Percentiles rank a stretch among this genome's conserved stretches.
Evolutionary conservation across 2,888 invertebrate species (phyloP).

Genomic region (Campoplex capitator): DNA sequence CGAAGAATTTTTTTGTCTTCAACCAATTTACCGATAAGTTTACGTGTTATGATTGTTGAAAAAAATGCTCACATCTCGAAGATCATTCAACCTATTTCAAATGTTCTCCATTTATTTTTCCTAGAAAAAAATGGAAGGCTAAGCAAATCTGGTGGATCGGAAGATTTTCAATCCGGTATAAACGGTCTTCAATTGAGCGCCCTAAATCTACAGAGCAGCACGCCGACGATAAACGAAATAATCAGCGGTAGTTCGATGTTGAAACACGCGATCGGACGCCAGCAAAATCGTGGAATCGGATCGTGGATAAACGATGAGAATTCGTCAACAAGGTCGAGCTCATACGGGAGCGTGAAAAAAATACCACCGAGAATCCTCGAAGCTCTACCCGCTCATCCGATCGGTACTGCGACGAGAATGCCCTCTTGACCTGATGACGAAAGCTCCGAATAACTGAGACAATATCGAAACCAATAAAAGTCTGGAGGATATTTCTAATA

Average conservation of each 20-base stretch:
- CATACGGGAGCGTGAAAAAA: slow-evolving; percentile 71
- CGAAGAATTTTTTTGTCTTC: neutral
- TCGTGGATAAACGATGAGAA: slow-evolving; percentile 78
- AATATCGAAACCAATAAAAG: neutral
- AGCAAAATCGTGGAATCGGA: slow-evolving; percentile 68
- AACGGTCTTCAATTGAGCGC: slow-evolving; percentile 77
- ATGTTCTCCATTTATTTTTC: neutral
- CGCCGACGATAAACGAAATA: slow-evolving; percentile 71
- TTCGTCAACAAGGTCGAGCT: slow-evolving; percentile 34
- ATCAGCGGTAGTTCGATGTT: slow-evolving; percentile 68
- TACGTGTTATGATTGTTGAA: neutral
- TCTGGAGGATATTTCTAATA: neutral
- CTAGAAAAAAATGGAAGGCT: slow-evolving; percentile 78
- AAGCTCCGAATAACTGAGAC: neutral
- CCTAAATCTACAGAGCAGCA: slow-evolving; percentile 79
- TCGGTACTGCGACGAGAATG: slow-evolving; percentile 65
- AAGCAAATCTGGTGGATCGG: slow-evolving; percentile 82
- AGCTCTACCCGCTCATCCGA: slow-evolving; percentile 80
- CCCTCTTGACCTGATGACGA: slow-evolving; percentile 66
- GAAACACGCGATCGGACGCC: slow-evolving; percentile 64
- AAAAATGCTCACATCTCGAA: neutral
- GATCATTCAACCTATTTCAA: neutral
- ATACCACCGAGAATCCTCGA: slow-evolving; percentile 82
- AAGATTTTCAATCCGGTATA: slow-evolving; percentile 73
- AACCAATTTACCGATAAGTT: neutral